Conservation (phyloP, 2,113 vertebrate species). For the Marcusenius ussheri region DNA sequence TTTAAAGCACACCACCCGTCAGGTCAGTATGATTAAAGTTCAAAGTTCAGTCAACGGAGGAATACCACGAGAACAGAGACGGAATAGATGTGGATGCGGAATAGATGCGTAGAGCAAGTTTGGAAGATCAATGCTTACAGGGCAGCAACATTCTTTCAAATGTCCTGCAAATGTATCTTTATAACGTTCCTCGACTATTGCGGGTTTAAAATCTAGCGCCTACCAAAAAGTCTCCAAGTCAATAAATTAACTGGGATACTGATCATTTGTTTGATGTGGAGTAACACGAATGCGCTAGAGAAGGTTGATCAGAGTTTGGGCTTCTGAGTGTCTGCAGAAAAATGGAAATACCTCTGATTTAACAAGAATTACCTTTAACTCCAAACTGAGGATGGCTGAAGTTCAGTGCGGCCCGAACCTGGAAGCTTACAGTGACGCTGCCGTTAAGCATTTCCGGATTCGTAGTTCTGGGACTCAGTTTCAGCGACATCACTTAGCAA, state of each 20-base stretch:
- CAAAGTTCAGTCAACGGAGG: background rate
- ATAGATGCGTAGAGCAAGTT: background rate
- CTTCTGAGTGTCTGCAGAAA: background rate
- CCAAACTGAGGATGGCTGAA: background rate
- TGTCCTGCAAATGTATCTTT: background rate
- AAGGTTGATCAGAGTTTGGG: background rate
- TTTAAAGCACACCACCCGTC: background rate
- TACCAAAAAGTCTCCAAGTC: background rate
- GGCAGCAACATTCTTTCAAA: background rate
- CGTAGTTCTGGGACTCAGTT: background rate
- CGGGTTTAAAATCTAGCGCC: background rate
- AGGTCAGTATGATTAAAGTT: background rate
- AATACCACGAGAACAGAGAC: background rate
- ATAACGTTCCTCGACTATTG: background rate
- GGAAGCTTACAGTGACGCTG: background rate
- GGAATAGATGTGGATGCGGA: background rate
- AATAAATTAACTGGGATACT: background rate
- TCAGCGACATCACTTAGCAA: background rate
- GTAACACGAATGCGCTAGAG: background rate
- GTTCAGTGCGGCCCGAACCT: background rate
- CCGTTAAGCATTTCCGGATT: background rate
- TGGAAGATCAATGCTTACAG: background rate
- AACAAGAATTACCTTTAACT: background rate
- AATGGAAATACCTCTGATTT: background rate
- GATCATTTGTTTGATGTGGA: background rate